A percentile compares a stretch with the other conserved stretches of the same genome.
phyloP scores from a whole-genome alignment of 2,888 invertebrate species.

The Ormyrus thymus region DNA sequence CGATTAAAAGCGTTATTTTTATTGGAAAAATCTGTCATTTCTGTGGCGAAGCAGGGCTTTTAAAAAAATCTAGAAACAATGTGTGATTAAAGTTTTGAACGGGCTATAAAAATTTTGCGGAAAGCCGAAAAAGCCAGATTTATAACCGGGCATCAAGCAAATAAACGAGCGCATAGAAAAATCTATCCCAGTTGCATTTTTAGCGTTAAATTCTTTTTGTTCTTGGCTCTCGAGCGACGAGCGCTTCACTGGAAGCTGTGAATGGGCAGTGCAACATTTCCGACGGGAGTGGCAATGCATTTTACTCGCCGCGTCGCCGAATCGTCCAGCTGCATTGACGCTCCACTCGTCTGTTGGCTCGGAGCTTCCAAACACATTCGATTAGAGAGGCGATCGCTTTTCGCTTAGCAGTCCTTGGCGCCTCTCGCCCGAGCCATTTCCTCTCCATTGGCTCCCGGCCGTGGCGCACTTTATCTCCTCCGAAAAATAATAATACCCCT shows the following conservation, averaged over 20 bases:
- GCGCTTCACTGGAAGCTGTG: not conserved
- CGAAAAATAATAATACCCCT: not conserved
- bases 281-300: constrained; percentile 31
- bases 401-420: constrained; percentile 9
- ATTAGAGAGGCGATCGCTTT: constrained; percentile 33
- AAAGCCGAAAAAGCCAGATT: constrained; percentile 11
- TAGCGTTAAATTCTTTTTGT: not conserved
- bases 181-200: constrained; percentile 24
- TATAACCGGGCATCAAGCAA: constrained; percentile 2
- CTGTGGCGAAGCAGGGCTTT: no score
- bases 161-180: constrained; percentile 25
- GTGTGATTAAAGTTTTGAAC: constrained; percentile 1
- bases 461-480: constrained; percentile 9
- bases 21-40: no score
- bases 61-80: not conserved
- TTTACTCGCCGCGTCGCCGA: constrained; percentile 6
- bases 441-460: constrained; percentile 30
- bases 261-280: constrained; percentile 18
- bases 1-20: no score
- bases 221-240: not conserved
- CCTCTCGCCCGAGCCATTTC: constrained; percentile 31
- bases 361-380: constrained; percentile 11
- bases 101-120: not conserved
- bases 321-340: constrained; percentile 22
- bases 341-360: not conserved